These are phyloP conservation scores for Linepithema humile DNA, from an alignment of 1,140 invertebrate species.

Conservation along the genomic window DNA sequence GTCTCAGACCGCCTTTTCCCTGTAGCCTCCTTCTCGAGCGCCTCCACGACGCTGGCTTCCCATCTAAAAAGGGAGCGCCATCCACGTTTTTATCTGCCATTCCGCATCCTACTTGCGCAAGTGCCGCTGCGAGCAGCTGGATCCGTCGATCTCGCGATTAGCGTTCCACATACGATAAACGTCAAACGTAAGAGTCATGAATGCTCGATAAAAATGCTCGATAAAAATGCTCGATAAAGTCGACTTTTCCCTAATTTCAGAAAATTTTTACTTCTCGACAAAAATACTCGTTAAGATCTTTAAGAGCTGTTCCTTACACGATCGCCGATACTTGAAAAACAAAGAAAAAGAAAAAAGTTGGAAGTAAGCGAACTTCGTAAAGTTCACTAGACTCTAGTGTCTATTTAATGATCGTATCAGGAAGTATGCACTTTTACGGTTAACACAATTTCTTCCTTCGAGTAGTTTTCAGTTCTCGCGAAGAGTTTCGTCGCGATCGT, in stretches of 20 bases:
- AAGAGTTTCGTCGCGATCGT: conserved; percentile 30
- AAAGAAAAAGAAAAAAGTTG: neutral
- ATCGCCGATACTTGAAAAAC: neutral
- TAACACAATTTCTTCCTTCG: conserved; percentile 40
- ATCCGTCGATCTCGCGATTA: conserved; percentile 20
- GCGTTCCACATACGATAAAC: conserved; percentile 17
- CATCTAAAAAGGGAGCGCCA: conserved; percentile 66
- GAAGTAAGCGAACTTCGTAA: neutral
- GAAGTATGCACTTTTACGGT: conserved; percentile 16
- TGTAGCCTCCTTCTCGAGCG: conserved; percentile 71
- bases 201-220: neutral
- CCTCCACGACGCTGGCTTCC: conserved; percentile 46
- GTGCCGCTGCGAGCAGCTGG: neutral
- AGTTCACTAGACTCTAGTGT: conserved; percentile 1
- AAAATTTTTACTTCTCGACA: no score
- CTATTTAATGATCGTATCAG: conserved; percentile 42
- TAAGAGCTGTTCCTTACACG: neutral
- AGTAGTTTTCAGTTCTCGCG: conserved; percentile 16
- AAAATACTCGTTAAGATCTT: no score
- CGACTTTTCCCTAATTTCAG: no score
- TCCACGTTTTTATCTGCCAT: conserved; percentile 62
- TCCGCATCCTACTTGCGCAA: neutral
- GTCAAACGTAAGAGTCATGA: neutral
- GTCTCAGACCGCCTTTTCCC: conserved; percentile 80
- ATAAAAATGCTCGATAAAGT: no score